Base-by-base conservation (phyloP, 2,888 invertebrate species). In the Spatulosminthurus flaviceps region DNA sequence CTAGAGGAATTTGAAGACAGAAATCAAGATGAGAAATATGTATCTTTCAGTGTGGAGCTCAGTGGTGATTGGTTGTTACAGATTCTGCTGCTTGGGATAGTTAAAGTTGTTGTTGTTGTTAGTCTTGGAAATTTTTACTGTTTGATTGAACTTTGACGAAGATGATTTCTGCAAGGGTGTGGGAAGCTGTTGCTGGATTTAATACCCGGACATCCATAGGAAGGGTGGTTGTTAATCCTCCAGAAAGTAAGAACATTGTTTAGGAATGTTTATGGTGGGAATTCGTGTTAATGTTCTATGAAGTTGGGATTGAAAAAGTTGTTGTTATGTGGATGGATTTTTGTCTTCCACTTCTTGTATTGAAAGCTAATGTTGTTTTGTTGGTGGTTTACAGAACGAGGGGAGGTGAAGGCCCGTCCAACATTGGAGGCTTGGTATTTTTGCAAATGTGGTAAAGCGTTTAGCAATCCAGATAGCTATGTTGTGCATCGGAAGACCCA, bases 221-320 rank as follows among this genome's bases (percentile, higher is more conserved):
- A 13, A 4, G 67, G n/a, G 67, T 67, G 26, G 67, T 67, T 28
- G 67, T 67, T 1, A 67, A 67, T 67, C 67, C 67, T 67, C 67
- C 67, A 5, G 26, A 11, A 26, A 67, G 67, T 67, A 67, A 67
- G 11, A 28, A 24, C 21, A n/a, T n/a, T n/a, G n/a, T 21, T 21
- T 21, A 13, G 16, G 19, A 9, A 60, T 21, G 16, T 60, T 34
- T 34, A 34, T 4, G 4, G 34, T 34, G 4, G 4, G 9, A 34
- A 34, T 7, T 34, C 5, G 34, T 34, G 34, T 34, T 4, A 34
- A 34, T 34, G 34, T 4, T 34, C 5, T 34, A 34, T 34, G 4
- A 7, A 34, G 9, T 34, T 34, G 9, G 34, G 34, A 34, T 34
- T 4, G 34, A 34, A 9, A 34, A n/a, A n/a, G n/a, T n/a, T n/a